Evolutionary conservation across 2,797 vertebrate genomes (phyloP).

Genomic region (Epinephelus malabaricus): DNA sequence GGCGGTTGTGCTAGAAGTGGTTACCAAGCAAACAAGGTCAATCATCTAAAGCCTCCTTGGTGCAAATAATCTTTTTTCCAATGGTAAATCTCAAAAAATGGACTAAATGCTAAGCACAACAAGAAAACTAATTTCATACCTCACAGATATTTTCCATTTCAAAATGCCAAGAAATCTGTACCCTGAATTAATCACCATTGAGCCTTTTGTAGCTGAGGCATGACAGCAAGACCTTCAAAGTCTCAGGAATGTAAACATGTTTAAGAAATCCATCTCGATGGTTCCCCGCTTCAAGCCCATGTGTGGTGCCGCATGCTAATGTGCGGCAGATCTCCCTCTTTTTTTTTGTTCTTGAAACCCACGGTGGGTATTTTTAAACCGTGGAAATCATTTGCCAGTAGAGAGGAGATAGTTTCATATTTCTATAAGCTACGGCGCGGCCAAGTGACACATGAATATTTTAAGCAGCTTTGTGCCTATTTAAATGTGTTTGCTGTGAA

Average conservation of each 20-base stretch:
- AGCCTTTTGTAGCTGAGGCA: constrained; percentile 73
- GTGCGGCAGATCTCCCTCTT: constrained; percentile 76
- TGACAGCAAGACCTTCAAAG: constrained; percentile 80
- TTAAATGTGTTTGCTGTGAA: constrained; percentile 93
- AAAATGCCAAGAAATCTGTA: constrained; percentile 69
- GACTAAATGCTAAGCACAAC: constrained; percentile 57
- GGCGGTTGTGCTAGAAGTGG: constrained; percentile 12
- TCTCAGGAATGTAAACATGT: constrained; percentile 78
- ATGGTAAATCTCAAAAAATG: constrained; percentile 47
- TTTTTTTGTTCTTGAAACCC: constrained; percentile 88
- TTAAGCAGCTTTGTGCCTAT: constrained; percentile 94
- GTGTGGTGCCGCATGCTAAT: constrained; percentile 82
- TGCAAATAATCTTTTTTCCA: constrained; percentile 64
- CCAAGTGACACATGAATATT: constrained; percentile 93
- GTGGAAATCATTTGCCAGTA: constrained; percentile 89
- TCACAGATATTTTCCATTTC: constrained; percentile 76
- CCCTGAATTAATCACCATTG: constrained; percentile 70
- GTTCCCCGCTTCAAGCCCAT: constrained; percentile 65
- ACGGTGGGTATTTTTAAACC: constrained; percentile 87
- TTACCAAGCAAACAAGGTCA: constrained; percentile 57
- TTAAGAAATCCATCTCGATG: constrained; percentile 79
- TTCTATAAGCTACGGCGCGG: constrained; percentile 89
- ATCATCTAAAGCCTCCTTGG: constrained; percentile 45
- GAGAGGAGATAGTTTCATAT: constrained; percentile 88
- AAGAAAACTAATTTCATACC: constrained; percentile 79